Evolutionary conservation across 2,888 invertebrate species (phyloP).

Genomic region (Dolomedes plantarius): DNA sequence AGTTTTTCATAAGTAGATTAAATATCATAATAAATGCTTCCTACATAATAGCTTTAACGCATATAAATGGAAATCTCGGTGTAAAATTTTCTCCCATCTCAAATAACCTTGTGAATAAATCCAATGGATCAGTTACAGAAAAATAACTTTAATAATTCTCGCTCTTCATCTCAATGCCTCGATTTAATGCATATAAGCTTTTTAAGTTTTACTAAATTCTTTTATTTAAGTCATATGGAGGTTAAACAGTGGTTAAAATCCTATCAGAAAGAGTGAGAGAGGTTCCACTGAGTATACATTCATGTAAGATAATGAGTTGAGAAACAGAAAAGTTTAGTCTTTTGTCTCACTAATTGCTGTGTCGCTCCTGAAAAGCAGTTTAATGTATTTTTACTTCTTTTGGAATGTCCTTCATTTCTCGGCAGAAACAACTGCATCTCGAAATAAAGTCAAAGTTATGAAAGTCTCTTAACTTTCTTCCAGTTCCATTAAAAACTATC

Average conservation of each 20-base stretch:
- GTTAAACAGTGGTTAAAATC: background rate
- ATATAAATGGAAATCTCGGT: too few species aligned
- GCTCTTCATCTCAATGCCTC: too few species aligned
- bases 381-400: conserved; percentile 3
- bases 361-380: background rate
- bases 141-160: too few species aligned
- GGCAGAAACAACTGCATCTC: background rate
- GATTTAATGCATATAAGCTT: background rate
- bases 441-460: background rate
- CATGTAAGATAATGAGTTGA: conserved; percentile 2
- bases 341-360: conserved; percentile 16
- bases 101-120: too few species aligned
- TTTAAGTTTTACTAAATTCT: background rate
- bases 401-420: background rate
- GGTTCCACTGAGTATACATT: background rate
- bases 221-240: background rate
- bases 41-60: too few species aligned
- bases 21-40: too few species aligned
- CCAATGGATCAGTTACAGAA: too few species aligned
- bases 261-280: background rate
- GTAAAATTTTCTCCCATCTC: too few species aligned
- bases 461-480: background rate
- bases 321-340: background rate
- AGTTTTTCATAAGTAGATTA: too few species aligned
- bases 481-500: background rate